These are phyloP conservation scores for Phrixothrix hirtus DNA, from an alignment of 2,888 invertebrate genomes.

Conservation along the genomic window DNA sequence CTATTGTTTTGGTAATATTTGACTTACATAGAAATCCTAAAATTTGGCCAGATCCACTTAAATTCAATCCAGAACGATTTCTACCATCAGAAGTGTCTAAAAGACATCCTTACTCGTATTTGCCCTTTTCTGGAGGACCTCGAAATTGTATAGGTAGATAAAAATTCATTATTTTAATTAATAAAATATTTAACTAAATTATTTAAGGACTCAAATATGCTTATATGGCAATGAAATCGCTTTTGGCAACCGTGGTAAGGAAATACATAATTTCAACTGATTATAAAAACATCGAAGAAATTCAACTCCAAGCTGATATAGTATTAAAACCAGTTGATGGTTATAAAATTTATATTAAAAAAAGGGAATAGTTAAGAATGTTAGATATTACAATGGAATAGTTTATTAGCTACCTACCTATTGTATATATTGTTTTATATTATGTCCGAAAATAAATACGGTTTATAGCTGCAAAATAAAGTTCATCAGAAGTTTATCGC, in stretches of 20 bases:
- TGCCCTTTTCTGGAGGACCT: constrained; percentile 57
- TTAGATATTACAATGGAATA: too few species aligned
- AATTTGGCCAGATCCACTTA: constrained; percentile 60
- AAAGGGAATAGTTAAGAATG: too few species aligned
- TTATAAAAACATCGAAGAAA: constrained; percentile 37
- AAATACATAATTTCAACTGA: constrained; percentile 46
- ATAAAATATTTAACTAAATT: constrained; percentile 14
- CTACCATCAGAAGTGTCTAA: constrained; percentile 55
- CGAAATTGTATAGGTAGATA: constrained; percentile 60
- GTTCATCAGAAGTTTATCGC: too few species aligned
- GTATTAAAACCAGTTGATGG: constrained; percentile 36
- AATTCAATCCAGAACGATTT: constrained; percentile 62
- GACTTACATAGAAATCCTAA: constrained; percentile 58
- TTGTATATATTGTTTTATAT: too few species aligned
- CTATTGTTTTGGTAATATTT: constrained; percentile 55
- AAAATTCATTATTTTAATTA: neutral
- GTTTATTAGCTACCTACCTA: too few species aligned
- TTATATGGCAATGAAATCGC: constrained; percentile 55
- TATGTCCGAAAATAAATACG: too few species aligned
- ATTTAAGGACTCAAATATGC: constrained; percentile 55
- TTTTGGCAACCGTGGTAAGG: constrained; percentile 50
- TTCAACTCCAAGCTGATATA: constrained; percentile 37
- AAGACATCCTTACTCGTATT: constrained; percentile 56
- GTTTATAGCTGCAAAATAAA: too few species aligned
- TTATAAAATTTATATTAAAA: neutral